Conservation (phyloP, 2,888 invertebrate species). For the Minunthozetes semirufus region DNA sequence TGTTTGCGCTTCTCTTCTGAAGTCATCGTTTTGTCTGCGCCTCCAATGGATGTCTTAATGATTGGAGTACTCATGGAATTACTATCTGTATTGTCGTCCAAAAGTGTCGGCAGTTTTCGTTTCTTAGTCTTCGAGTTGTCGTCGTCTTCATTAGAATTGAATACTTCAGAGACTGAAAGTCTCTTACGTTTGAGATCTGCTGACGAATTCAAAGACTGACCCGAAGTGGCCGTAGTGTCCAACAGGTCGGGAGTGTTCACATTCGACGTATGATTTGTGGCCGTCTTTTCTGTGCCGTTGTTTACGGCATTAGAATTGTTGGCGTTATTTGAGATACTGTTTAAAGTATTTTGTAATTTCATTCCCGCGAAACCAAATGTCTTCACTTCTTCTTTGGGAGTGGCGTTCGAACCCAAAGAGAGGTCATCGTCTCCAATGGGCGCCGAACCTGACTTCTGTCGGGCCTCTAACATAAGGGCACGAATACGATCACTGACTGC, state of each 20-base stretch:
- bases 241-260: constrained; percentile 17
- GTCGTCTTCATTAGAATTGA: constrained; percentile 67
- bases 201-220: background rate
- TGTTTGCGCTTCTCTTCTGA: constrained; percentile 88
- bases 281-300: background rate
- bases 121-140: constrained; percentile 52
- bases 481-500: constrained; percentile 32
- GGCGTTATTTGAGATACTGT: background rate
- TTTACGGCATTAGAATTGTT: background rate
- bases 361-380: constrained; percentile 38
- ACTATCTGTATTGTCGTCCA: constrained; percentile 38
- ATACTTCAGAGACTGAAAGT: constrained; percentile 72
- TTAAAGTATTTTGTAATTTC: constrained; percentile 11
- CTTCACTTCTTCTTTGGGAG: constrained; percentile 35
- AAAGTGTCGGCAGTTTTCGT: constrained; percentile 64
- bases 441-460: constrained; percentile 3
- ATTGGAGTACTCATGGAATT: constrained; percentile 36
- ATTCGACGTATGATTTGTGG: background rate
- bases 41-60: background rate
- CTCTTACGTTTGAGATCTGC: constrained; percentile 56
- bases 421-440: constrained; percentile 2
- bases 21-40: constrained; percentile 27
- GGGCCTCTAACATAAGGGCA: constrained; percentile 33
- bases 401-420: constrained; percentile 6
- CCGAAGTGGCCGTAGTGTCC: background rate